phyloP scores from a whole-genome alignment of 2,888 invertebrate genomes.

The Operophtera brumata region DNA sequence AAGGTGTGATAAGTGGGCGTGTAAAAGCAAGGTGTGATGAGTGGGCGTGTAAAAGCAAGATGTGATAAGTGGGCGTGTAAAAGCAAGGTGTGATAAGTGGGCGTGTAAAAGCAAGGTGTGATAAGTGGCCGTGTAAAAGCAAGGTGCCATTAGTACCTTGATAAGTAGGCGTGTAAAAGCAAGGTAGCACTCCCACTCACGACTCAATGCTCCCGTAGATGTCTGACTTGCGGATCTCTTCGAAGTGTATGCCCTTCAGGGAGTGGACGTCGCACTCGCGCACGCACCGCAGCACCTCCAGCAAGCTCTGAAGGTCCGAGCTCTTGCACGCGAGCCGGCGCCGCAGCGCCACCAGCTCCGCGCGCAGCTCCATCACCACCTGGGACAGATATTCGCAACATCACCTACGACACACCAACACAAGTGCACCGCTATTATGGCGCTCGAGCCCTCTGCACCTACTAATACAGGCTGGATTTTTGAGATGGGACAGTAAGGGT shows the following conservation, averaged over 20 bases:
- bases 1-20: too few species aligned
- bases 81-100: too few species aligned
- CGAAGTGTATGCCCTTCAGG: conserved; percentile 77
- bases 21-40: too few species aligned
- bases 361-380: conserved; percentile 48
- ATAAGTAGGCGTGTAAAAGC: background rate
- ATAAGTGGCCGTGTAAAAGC: too few species aligned
- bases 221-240: conserved; percentile 72
- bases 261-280: conserved; percentile 73
- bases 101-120: too few species aligned
- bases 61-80: too few species aligned
- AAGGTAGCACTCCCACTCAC: conserved; percentile 42
- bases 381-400: conserved; percentile 5
- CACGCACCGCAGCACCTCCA: conserved; percentile 77
- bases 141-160: too few species aligned
- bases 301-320: conserved; percentile 74
- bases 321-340: conserved; percentile 70
- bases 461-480: too few species aligned
- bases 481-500: too few species aligned
- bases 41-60: too few species aligned
- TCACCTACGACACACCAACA: background rate
- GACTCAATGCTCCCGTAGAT: conserved; percentile 62
- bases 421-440: too few species aligned
- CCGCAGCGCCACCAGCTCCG: conserved; percentile 59
- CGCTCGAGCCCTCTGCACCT: too few species aligned